phyloP scores from a whole-genome alignment of 2,113 vertebrate species.

The Euleptes europaea region DNA sequence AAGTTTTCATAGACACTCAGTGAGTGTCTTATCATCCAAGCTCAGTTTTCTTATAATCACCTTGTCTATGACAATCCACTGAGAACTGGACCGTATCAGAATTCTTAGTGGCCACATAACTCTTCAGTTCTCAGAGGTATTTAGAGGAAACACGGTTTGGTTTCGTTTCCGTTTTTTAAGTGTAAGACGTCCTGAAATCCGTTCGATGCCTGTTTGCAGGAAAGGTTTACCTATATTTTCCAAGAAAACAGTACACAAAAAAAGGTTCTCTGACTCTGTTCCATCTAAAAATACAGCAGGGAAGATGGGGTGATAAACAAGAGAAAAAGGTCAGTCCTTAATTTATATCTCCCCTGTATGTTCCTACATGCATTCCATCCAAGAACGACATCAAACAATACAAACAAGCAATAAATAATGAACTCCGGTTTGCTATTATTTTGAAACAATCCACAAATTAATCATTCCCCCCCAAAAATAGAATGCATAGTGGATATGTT shows the following conservation, averaged over 20 bases:
- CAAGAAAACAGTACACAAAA: not conserved
- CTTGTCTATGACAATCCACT: not conserved
- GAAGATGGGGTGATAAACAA: not conserved
- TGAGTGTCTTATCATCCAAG: not conserved
- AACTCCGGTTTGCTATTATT: not conserved
- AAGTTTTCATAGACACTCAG: not conserved
- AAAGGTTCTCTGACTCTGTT: not conserved
- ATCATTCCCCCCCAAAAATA: not conserved
- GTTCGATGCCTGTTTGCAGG: not conserved
- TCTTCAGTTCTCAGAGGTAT: not conserved
- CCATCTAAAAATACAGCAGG: not conserved
- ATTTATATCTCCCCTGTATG: not conserved
- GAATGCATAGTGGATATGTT: conserved; percentile 34
- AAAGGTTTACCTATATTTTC: not conserved
- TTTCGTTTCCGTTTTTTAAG: not conserved
- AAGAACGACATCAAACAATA: not conserved
- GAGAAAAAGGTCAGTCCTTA: not conserved
- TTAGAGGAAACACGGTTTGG: not conserved
- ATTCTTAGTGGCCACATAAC: not conserved
- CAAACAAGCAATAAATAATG: not conserved
- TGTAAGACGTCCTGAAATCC: not conserved
- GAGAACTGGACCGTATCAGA: not conserved
- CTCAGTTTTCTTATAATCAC: not conserved
- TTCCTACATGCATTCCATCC: not conserved
- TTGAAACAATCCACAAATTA: not conserved